A percentile compares a stretch with the other conserved stretches of the same genome.
These are phyloP conservation scores for Nymphicus hollandicus DNA, from an alignment of 2,113 vertebrate species.

Conservation along the genomic window DNA sequence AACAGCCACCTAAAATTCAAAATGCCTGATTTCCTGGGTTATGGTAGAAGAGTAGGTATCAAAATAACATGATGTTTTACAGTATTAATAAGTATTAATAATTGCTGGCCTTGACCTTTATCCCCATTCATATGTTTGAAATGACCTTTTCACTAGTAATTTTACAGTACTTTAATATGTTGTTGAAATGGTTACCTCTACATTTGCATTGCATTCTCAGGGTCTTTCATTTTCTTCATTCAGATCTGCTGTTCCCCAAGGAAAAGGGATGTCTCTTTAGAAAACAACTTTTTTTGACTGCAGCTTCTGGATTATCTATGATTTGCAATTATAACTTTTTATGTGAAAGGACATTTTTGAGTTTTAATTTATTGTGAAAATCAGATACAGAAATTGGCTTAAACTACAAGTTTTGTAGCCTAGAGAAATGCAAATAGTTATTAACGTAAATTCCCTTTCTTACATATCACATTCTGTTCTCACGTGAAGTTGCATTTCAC, in stretches of 20 bases:
- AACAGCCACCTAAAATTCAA: neutral
- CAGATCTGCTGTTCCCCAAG: neutral
- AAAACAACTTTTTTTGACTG: neutral
- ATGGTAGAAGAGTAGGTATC: neutral
- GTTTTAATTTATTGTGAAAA: neutral
- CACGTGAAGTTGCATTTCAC: neutral
- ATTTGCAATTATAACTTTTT: neutral
- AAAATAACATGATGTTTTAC: neutral
- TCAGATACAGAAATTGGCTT: neutral
- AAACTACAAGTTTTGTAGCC: neutral
- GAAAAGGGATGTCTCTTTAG: neutral
- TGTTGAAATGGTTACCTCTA: neutral
- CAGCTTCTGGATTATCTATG: neutral
- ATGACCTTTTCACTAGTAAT: neutral
- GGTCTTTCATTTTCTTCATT: neutral
- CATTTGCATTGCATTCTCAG: neutral
- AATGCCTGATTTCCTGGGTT: neutral
- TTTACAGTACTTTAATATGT: neutral
- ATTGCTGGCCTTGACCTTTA: neutral
- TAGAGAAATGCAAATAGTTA: neutral
- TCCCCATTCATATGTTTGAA: neutral
- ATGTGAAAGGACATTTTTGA: neutral
- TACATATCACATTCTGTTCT: neutral
- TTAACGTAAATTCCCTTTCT: neutral
- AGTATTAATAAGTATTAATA: neutral